These are phyloP conservation scores for Tinea trinotella DNA, from an alignment of 2,888 invertebrate species.

Conservation along the genomic window DNA sequence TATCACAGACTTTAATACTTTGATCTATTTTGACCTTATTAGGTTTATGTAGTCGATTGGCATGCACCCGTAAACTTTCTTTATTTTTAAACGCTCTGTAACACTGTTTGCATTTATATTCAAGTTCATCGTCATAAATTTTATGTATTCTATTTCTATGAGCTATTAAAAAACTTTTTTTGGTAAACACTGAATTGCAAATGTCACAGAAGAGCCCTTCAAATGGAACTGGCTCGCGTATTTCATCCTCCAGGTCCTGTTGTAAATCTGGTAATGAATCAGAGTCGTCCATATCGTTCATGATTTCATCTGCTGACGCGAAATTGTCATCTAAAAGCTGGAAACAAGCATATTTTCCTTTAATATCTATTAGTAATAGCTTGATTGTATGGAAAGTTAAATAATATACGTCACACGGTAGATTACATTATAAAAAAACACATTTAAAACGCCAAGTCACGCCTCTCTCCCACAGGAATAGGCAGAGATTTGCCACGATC, in stretches of 20 bases:
- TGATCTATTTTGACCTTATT: constrained; percentile 37
- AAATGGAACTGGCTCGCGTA: no score
- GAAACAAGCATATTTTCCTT: no score
- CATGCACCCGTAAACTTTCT: constrained; percentile 53
- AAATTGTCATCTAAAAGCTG: no score
- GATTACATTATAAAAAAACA: no score
- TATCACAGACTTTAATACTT: constrained; percentile 54
- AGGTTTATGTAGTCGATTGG: constrained; percentile 55
- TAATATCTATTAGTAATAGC: no score
- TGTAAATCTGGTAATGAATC: not conserved
- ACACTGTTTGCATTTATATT: constrained; percentile 52
- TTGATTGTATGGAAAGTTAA: no score
- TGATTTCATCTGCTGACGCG: no score
- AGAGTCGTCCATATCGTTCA: not conserved
- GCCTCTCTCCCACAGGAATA: no score
- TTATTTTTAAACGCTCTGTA: constrained; percentile 57
- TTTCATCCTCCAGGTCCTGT: no score
- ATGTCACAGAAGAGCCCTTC: constrained; percentile 53
- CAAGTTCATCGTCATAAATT: constrained; percentile 40
- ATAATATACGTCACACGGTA: no score
- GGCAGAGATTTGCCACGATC: no score
- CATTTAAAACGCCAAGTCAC: no score
- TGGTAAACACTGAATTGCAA: constrained; percentile 57
- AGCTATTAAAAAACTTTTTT: constrained; percentile 44
- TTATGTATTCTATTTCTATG: constrained; percentile 57